Evolutionary conservation across 2,113 vertebrate species (phyloP), one percentile per base, ranked within the genome.

Genomic region (Gila orcuttii): DNA sequence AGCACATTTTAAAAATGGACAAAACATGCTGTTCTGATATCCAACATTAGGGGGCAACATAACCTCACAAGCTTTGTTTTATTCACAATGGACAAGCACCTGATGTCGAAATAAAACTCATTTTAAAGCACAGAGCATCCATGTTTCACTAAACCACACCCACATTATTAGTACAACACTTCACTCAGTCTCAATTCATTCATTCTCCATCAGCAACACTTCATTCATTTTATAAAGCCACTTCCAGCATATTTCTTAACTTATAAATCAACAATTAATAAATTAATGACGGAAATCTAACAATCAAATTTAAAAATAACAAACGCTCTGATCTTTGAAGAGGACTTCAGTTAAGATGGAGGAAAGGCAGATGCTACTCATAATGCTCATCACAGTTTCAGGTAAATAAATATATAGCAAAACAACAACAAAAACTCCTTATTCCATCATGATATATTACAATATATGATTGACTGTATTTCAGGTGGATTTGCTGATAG

Each of bases 381-480:
- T 75, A 13, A 75, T 75, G 12, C 12, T 75, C 42, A 25, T 75
- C 2, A 75, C 71, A 75, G 73, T 75, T 47, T 75, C 73, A 28
- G 71, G 39, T 74, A 74, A 75, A 73, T 57, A 21, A 23, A 57
- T 57, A 8, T 57, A 8, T 8, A 23, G 19, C 6, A 3, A 57
- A 57, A 57, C 5, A 55, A 19, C 1, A 39, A 39, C 4, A 39
- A 39, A 3, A 39, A 3, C 23, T 31, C 31, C 2, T 33, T 28
- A 71, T 23, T 39, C 2, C 8, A 3, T 39, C 33, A 71, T 39
- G 33, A 21, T 23, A 71, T 11, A 4, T 71, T 39, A 21, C 21
- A 69, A 10, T 39, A 19, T 69, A 69, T 71, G 33, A 39, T 21
- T 69, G 0, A 36, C 9, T 69, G 7, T 19, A 39, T 39, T 71